Conservation (phyloP, 2,888 invertebrate species). For the Axea sp. region DNA sequence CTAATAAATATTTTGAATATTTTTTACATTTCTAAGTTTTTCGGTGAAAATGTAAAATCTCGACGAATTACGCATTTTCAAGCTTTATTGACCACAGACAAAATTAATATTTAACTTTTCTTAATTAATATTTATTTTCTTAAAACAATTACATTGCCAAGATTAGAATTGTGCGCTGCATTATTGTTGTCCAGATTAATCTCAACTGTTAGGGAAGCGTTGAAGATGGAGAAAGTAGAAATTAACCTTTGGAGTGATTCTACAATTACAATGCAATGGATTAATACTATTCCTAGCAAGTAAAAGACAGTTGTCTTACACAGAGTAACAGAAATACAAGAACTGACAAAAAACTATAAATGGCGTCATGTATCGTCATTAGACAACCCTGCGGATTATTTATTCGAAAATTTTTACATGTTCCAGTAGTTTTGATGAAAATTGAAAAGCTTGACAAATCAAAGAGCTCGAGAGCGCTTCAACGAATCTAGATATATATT, state of each 20-base stretch:
- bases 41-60: too few relatives aligned
- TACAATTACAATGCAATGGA: conserved; percentile 27
- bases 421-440: too few relatives aligned
- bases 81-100: too few relatives aligned
- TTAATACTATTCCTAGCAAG: conserved; percentile 6
- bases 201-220: conserved; percentile 5
- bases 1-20: too few relatives aligned
- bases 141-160: conserved; percentile 14
- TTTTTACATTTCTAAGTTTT: too few relatives aligned
- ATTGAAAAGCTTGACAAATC: too few relatives aligned
- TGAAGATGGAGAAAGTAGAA: background rate
- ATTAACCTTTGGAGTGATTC: conserved; percentile 24
- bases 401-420: too few relatives aligned
- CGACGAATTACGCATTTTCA: too few relatives aligned
- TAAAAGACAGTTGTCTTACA: conserved; percentile 1
- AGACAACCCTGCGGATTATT: conserved; percentile 64
- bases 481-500: too few relatives aligned
- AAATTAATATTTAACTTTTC: too few relatives aligned
- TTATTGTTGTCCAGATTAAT: conserved; percentile 6
- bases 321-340: conserved; percentile 11
- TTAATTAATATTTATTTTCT: too few relatives aligned
- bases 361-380: conserved; percentile 32
- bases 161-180: conserved; percentile 25
- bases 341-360: background rate
- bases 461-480: too few relatives aligned